phyloP scores from a whole-genome alignment of 2,888 invertebrate genomes.

The Plebejus anna region DNA sequence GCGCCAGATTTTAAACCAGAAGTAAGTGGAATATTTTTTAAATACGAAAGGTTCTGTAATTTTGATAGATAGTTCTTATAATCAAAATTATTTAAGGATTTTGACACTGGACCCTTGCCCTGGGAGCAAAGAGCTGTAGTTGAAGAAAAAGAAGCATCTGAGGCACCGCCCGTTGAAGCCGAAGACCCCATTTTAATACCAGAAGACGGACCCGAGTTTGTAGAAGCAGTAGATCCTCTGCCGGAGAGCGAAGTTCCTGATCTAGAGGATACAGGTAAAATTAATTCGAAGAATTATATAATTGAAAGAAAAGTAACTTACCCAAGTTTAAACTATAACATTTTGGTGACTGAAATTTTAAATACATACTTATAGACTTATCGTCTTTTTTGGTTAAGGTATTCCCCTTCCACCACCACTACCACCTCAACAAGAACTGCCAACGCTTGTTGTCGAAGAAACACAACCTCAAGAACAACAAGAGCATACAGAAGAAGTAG shows the following conservation, averaged over 20 bases:
- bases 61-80: neutral
- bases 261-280: constrained; percentile 62
- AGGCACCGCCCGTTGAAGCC: constrained; percentile 51
- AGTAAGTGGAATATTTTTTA: constrained; percentile 45
- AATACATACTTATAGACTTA: neutral
- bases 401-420: constrained; percentile 25
- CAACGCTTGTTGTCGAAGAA: constrained; percentile 10
- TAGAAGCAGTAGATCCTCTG: constrained; percentile 64
- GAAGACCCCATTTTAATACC: constrained; percentile 67
- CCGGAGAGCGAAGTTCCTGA: constrained; percentile 67
- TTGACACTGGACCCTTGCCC: constrained; percentile 65
- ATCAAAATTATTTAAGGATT: constrained; percentile 49
- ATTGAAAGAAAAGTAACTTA: neutral
- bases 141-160: constrained; percentile 43
- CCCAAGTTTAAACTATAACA: neutral
- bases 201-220: constrained; percentile 60
- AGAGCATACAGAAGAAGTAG: constrained; percentile 14
- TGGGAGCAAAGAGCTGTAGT: constrained; percentile 59
- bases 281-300: neutral
- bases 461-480: neutral
- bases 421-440: constrained; percentile 13
- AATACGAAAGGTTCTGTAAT: neutral
- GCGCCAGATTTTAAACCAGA: constrained; percentile 65
- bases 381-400: neutral
- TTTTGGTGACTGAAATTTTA: neutral